Evolutionary conservation across 1,140 invertebrate genomes (phyloP).

Genomic region (Coptotermes formosanus): DNA sequence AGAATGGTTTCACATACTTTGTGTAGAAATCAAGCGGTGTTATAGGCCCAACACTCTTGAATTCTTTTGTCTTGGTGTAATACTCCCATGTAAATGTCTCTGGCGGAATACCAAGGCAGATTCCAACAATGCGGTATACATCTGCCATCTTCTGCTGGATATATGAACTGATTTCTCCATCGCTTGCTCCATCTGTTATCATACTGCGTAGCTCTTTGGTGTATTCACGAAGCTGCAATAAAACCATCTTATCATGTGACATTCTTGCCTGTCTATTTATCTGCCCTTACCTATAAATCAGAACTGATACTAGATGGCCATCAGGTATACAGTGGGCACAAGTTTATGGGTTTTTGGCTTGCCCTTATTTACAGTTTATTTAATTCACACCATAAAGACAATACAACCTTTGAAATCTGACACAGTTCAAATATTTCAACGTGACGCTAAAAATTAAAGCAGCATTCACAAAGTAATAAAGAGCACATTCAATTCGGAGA

Average conservation of each 20-base stretch:
- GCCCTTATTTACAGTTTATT: too few species aligned
- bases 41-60: conserved; percentile 71
- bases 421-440: too few species aligned
- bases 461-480: too few species aligned
- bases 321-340: too few species aligned
- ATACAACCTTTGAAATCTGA: too few species aligned
- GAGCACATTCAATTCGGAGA: too few species aligned
- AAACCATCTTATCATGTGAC: background rate
- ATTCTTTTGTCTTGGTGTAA: conserved; percentile 82
- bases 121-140: conserved; percentile 79
- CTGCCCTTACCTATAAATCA: too few species aligned
- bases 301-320: too few species aligned
- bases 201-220: conserved; percentile 66
- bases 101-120: conserved; percentile 80
- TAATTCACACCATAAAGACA: too few species aligned
- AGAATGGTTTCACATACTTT: conserved; percentile 72
- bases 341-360: too few species aligned
- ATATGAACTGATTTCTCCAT: conserved; percentile 56
- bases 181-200: conserved; percentile 55
- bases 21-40: conserved; percentile 80
- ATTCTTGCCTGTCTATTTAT: too few species aligned
- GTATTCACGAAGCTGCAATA: conserved; percentile 73
- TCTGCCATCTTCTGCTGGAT: conserved; percentile 69
- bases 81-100: conserved; percentile 82
- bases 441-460: too few species aligned